A percentile compares a stretch with the other conserved stretches of the same genome.
Conservation (phyloP, 92 coral and sea anemone genomes). For the Epizoanthus scotinus region DNA sequence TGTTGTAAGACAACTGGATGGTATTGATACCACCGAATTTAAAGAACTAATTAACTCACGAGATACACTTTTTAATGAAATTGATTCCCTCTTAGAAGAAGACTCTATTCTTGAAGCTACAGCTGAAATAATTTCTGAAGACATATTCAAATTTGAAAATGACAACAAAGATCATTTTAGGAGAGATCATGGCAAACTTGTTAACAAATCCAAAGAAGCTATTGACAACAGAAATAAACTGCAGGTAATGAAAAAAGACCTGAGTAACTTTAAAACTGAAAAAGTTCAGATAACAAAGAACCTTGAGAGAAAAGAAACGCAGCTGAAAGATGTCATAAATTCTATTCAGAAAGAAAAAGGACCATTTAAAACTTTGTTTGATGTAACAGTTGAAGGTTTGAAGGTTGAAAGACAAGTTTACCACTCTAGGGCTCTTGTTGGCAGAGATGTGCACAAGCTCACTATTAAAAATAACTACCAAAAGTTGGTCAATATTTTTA, state of each 20-base stretch:
- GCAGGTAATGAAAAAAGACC: not conserved
- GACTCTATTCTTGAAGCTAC: not conserved
- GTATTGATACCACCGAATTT: not conserved
- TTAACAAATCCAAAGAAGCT: not conserved
- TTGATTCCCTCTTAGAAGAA: not conserved
- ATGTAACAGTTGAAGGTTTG: not conserved
- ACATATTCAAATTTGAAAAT: not conserved
- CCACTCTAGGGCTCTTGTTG: slow-evolving; percentile 8
- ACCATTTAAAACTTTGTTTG: slow-evolving; percentile 6
- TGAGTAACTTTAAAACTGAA: not conserved
- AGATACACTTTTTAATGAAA: not conserved
- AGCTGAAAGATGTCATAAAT: slow-evolving; percentile 4
- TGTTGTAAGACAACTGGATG: not conserved
- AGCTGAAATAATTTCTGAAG: slow-evolving; percentile 3
- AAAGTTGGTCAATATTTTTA: slow-evolving; percentile 3
- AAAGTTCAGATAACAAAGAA: not conserved
- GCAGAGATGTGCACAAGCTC: slow-evolving; percentile 7
- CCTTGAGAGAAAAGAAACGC: not conserved
- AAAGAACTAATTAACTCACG: not conserved
- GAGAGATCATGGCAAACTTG: slow-evolving; percentile 8
- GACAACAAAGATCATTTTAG: not conserved
- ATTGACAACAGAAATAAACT: slow-evolving; percentile 1
- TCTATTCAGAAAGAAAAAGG: not conserved
- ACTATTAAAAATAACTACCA: not conserved
- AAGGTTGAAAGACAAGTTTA: slow-evolving; percentile 14